Base-by-base conservation (phyloP, 2,797 vertebrate genomes). In the Pangasius mekongensis region DNA sequence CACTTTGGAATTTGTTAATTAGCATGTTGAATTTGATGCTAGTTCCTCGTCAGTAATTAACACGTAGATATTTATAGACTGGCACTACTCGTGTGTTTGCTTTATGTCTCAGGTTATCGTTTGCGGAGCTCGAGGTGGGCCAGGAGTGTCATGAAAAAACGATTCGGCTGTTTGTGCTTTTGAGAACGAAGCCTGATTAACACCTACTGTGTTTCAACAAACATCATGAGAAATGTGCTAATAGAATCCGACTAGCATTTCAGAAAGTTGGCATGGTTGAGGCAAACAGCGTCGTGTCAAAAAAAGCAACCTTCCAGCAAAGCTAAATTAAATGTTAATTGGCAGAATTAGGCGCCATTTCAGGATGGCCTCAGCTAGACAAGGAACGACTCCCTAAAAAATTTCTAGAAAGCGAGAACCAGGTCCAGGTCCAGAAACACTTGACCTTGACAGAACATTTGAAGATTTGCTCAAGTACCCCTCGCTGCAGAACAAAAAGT, bases 11-110 rank as follows among this genome's bases (percentile, higher is more conserved):
- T 87, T 91, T 87, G 89, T 81, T 89, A 90, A 91, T 90, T 89
- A 71, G 86, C 87, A 88, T 86, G 83, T 80, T 89, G 86, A 89
- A 87, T 90, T 85, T 82, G 54, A 86, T 54, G 86, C 86, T 76
- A 87, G 87, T 89, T 91, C 84, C 89, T 88, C 90, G 87, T 92
- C 91, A 90, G 91, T 91, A 90, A 93, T 93, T 92, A 91, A 90
- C 92, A 92, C 82, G 86, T 89, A 64, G 67, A 84, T 93, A 92
- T 93, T 94, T 92, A 90, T 85, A 91, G 80, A 87, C 91, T 89
- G 86, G 86, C 88, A 84, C 86, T 82, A 78, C 69, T 84, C 47
- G 47, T 76, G 30, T 73, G 56, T 84, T 87, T 58, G 62, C 33
- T 86, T 85, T 74, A 47, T 58, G 84, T 84, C 66, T 58, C 83